Base-by-base conservation (phyloP, 2,888 invertebrate genomes). In the Stramonita haemastoma region DNA sequence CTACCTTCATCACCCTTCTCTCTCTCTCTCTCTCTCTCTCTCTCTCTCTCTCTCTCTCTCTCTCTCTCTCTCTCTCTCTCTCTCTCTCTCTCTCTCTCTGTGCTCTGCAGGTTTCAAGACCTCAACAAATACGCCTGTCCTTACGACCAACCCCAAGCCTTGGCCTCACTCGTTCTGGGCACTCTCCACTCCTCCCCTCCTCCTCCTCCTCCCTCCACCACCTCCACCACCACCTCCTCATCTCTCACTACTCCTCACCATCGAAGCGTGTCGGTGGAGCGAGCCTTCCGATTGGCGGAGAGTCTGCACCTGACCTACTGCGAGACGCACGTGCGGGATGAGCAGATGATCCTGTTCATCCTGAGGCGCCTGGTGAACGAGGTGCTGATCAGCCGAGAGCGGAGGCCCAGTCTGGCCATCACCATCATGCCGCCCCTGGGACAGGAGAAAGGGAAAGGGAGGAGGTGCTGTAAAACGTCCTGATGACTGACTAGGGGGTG, bases 261-360 rank as follows among this genome's bases (percentile, higher is more conserved):
- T 29, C 29, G 89, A 8, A 29, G 29, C 46, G 89, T 89, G 32
- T 46, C 89, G 70, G 66, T 85, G 8, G 89, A 89, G 19, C 84
- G 89, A 17, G 89, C 89, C 85, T 89, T 89, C 85, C 83, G 70
- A n/a, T 70, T 89, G 85, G 89, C 89, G 36, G 89, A 89, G 73
- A 66, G 85, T 32, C 89, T 89, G 15, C n/a, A 85, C 34, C 73
- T 89, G 70, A 84, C 84, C 32, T 89, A 89, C 85, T 46, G 66
- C 83, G 89, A 89, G 83, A 89, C 89, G 85, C 34, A 85, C 56
- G 85, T 89, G n/a, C 84, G 32, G 19, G 89, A 89, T 85, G 34
- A 73, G 89, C 73, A 85, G 89, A 89, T 85, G 85, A 85, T 89
- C 46, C 85, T 89, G 89, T 89, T 84, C 73, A 85, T 89, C 66